Evolutionary conservation across 1,140 invertebrate species (phyloP), one percentile per base, ranked within the genome.

Genomic region (Pectinophora gossypiella): DNA sequence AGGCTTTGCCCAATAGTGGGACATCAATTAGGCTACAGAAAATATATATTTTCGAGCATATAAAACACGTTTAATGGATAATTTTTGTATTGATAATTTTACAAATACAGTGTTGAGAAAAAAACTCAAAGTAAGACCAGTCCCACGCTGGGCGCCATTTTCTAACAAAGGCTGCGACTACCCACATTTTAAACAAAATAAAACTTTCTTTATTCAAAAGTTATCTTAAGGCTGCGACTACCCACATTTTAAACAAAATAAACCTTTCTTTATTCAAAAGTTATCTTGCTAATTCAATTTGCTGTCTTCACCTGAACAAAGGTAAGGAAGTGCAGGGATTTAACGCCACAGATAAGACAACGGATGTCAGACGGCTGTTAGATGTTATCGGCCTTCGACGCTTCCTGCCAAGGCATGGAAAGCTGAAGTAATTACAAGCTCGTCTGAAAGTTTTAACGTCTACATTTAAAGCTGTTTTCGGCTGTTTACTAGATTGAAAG

Each of bases 141-240:
- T n/a, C n/a, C n/a, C n/a, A n/a, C n/a, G n/a, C n/a, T n/a, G n/a
- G n/a, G n/a, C n/a, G n/a, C n/a, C n/a, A n/a, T n/a, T n/a, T n/a
- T n/a, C n/a, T n/a, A n/a, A n/a, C n/a, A n/a, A n/a, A n/a, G n/a
- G n/a, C n/a, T n/a, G n/a, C n/a, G n/a, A n/a, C n/a, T n/a, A n/a
- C n/a, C n/a, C n/a, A n/a, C n/a, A n/a, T 1, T 18, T 40, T 40
- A 40, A 40, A 40, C 36, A 40, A 40, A 40, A 40, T 10, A 32
- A n/a, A 9, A 9, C n/a, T n/a, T n/a, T n/a, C 36, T 15, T 15
- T 15, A 40, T 32, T 32, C 36, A 40, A 40, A 40, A 40, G 36
- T 13, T 40, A 40, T 7, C 10, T 18, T 15, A n/a, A n/a, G n/a
- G n/a, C n/a, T n/a, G n/a, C n/a, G n/a, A n/a, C n/a, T n/a, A n/a